These are phyloP conservation scores for Limenitis camilla DNA, from an alignment of 2,888 invertebrate species.

Conservation along the genomic window DNA sequence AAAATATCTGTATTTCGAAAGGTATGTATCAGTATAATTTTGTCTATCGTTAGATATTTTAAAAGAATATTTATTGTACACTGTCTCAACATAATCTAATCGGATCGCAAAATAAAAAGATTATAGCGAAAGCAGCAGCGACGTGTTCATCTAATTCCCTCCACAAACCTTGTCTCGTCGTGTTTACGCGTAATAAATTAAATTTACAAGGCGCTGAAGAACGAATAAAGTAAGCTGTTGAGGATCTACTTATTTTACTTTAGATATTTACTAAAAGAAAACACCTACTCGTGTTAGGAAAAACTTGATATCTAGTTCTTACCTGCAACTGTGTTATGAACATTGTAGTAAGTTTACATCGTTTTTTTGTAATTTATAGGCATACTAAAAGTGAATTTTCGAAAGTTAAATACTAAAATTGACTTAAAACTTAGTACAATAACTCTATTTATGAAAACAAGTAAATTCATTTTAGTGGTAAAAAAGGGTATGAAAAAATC, in stretches of 20 bases:
- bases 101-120: constrained; percentile 23
- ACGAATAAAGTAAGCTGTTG: constrained; percentile 15
- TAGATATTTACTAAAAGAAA: not conserved
- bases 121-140: not conserved
- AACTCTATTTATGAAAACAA: too few relatives aligned
- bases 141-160: constrained; percentile 23
- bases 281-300: too few relatives aligned
- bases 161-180: constrained; percentile 38
- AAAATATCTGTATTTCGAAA: too few relatives aligned
- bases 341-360: too few relatives aligned
- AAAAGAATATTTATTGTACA: not conserved
- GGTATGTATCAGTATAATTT: too few relatives aligned
- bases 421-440: too few relatives aligned
- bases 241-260: not conserved
- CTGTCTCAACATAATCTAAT: not conserved
- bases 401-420: not conserved
- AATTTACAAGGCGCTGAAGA: constrained; percentile 42
- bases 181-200: constrained; percentile 49
- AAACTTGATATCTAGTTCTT: too few relatives aligned
- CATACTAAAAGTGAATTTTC: not conserved
- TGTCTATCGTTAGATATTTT: too few relatives aligned
- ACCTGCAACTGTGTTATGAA: too few relatives aligned
- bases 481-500: too few relatives aligned
- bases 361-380: too few relatives aligned
- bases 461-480: too few relatives aligned